Base-by-base conservation (phyloP, 1,140 invertebrate genomes). In the Drosophila fuyamai region DNA sequence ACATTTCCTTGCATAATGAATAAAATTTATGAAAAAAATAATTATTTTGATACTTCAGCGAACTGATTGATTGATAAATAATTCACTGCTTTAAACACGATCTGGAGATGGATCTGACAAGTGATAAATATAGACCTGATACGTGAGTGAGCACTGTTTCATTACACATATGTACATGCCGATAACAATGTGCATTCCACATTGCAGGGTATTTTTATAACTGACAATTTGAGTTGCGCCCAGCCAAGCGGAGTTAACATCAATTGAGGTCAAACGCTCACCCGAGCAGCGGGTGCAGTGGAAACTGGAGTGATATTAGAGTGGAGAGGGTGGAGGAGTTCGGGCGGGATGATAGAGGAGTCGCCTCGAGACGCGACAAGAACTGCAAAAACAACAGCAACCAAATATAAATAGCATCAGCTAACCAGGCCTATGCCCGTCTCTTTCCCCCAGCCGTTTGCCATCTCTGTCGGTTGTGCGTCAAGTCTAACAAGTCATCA, bases 401-500 rank as follows among this genome's bases (percentile, higher is more conserved):
- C 50, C 16, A 57, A 55, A 70, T 62, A 76, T 76, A 76, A 76
- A 76, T 76, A 76, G 73, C 72, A 67, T 59, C 48, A 58, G 62
- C 54, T 55, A 76, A 57, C 73, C 65, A 71, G 66, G 9, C 65
- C 40, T 18, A 23, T n/a, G 5, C n/a, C 50, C 18, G 13, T 48
- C 67, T 68, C 62, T 32, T 23, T 66, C 65, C n/a, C 10, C 18
- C 16, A 27, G 23, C 7, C 13, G 10, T 38, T 14, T 5, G 38
- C 14, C 41, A 48, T 63, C 32, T 56, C 57, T 50, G 18, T 60
- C 38, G 16, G 47, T 4, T 29, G 73, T 66, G 78, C 74, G 81
- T 86, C 83, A 86, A 85, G 74, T 83, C 63, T 66, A 83, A 80
- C 81, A 73, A 81, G 81, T 86, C 81, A 62, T 70, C 79, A 76